Percentiles rank a stretch among this genome's conserved stretches.
These are phyloP conservation scores for Gobiocypris rarus DNA, from an alignment of 2,113 vertebrate species.

Conservation along the genomic window DNA sequence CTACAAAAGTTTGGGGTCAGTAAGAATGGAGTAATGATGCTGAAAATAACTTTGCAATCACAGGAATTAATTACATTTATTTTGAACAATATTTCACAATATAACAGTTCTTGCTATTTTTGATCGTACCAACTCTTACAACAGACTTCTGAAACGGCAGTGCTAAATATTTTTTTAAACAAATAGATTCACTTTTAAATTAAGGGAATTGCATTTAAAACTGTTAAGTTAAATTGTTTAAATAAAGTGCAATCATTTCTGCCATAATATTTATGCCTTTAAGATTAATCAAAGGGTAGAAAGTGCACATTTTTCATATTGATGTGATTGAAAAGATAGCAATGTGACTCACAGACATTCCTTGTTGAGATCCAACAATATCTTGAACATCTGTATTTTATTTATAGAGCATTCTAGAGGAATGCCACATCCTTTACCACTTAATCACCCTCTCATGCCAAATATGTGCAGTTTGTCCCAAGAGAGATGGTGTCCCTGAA, in stretches of 20 bases:
- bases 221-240: not conserved
- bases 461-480: not conserved
- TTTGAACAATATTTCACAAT: not conserved
- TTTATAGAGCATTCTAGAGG: slow-evolving; percentile 60
- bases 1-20: not conserved
- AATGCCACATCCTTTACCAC: slow-evolving; percentile 42
- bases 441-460: slow-evolving; percentile 8
- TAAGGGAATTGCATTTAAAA: not conserved
- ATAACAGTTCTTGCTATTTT: not conserved
- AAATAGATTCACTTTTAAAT: not conserved
- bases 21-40: too few species aligned
- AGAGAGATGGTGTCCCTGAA: not conserved
- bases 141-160: not conserved
- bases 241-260: not conserved
- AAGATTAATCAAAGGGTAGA: not conserved
- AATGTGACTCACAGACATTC: slow-evolving; percentile 2
- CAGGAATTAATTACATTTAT: too few species aligned
- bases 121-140: not conserved
- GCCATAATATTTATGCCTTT: not conserved
- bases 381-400: slow-evolving; percentile 64
- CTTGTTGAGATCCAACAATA: slow-evolving; percentile 59
- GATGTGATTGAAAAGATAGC: not conserved
- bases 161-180: not conserved
- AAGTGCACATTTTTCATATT: not conserved
- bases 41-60: too few species aligned